Evolutionary conservation across 2,113 vertebrate genomes (phyloP), one percentile per base, ranked within the genome.

Genomic region (Scomber japonicus): DNA sequence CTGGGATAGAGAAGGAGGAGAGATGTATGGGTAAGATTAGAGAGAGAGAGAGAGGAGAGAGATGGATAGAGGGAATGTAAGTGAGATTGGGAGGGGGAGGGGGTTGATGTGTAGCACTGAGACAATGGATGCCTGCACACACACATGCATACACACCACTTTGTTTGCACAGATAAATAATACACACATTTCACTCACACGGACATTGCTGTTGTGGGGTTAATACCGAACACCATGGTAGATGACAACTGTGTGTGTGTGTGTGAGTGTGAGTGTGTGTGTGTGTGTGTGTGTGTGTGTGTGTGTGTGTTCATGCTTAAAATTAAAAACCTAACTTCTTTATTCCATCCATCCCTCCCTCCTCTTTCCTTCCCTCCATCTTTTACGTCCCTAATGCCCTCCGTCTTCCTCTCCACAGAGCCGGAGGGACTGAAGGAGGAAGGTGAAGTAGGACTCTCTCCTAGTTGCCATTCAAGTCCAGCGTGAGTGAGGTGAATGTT

Each of bases 241-340:
- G 21, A 24, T 59, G 61, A 62, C n/a, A 40, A 71, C 21, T 69
- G 50, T 55, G 30, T 40, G 6, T 40, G 6, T 40, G 8, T 35
- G 31, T 35, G 31, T 35, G 7, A 7, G 31, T 31, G 31, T 31
- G 31, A 3, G 31, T 35, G 8, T 66, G 80, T 40, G 8, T 35
- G 31, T 35, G 31, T 35, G 7, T 35, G 31, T 35, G 31, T 35
- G 31, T 35, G 31, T 40, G 9, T 66, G 80, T 27, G 31, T 55
- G 77, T 61, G 64, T 45, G 67, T 46, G 57, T 61, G 53, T 77
- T 77, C 64, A 81, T 80, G 72, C 73, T 57, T 81, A 62, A 83
- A 75, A 78, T 75, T 57, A 67, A 80, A 63, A 61, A 48, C 60
- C 51, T 44, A 70, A 15, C 11, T 59, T 64, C 69, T 61, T 51